A percentile compares a stretch with the other conserved stretches of the same genome.
Conservation (phyloP, 2,797 vertebrate species). For the Ceryle rudis region DNA sequence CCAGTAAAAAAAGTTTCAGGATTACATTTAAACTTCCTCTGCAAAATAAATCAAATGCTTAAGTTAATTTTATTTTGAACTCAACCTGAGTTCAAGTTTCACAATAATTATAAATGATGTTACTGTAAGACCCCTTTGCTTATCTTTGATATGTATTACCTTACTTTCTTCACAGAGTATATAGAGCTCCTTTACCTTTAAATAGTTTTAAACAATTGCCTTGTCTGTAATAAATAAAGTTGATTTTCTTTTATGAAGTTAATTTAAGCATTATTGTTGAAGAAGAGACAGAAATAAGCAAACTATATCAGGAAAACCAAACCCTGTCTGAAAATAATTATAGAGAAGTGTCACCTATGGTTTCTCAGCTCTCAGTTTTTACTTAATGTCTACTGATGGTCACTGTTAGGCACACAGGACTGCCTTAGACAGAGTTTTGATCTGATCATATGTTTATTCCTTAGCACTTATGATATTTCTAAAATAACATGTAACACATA, state of each 20-base stretch:
- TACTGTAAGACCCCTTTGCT: neutral
- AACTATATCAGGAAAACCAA: neutral
- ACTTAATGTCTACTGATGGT: neutral
- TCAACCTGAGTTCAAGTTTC: neutral
- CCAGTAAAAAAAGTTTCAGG: neutral
- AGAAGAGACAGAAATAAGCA: neutral
- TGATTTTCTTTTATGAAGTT: neutral
- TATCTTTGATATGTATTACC: neutral
- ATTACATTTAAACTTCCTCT: neutral
- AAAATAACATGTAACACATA: neutral
- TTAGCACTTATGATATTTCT: neutral
- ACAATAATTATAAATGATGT: neutral
- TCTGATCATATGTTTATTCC: neutral
- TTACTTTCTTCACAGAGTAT: neutral
- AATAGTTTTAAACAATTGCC: neutral
- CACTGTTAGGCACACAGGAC: neutral
- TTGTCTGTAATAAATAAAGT: neutral
- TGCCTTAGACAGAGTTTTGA: neutral
- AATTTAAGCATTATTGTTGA: neutral
- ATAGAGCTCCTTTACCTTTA: neutral
- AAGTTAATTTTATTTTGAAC: neutral
- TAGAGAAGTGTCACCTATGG: rapidly evolving
- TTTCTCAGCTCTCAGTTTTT: neutral
- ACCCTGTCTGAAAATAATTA: neutral
- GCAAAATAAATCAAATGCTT: neutral